Evolutionary conservation across 2,888 invertebrate genomes (phyloP).

Genomic region (Ellobium chinense): DNA sequence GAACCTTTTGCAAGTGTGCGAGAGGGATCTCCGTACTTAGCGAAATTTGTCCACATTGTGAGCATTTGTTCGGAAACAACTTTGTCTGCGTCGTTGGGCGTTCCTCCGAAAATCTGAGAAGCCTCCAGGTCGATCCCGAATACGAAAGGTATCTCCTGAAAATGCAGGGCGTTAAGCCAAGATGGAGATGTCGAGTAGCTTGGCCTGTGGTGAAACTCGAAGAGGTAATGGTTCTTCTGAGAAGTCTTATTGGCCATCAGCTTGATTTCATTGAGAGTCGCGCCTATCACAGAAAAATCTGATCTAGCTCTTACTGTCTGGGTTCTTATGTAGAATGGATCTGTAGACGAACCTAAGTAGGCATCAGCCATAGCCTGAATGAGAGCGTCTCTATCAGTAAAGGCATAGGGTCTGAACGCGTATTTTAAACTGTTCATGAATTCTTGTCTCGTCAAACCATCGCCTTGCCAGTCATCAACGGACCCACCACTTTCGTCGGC

Average conservation of each 20-base stretch:
- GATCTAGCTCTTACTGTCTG: not conserved
- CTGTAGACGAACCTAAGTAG: not conserved
- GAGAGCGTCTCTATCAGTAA: not conserved
- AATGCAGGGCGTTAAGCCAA: conserved; percentile 2
- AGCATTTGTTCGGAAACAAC: not conserved
- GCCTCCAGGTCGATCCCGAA: not conserved
- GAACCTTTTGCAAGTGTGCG: not conserved
- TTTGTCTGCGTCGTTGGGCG: not conserved
- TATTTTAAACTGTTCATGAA: not conserved
- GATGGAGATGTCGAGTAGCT: not conserved
- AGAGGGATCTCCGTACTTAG: conserved; percentile 14
- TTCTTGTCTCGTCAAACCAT: not conserved
- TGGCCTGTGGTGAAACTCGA: conserved; percentile 1
- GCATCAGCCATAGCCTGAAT: not conserved
- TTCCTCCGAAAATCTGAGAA: not conserved
- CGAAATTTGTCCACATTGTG: conserved; percentile 27
- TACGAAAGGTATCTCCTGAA: conserved; percentile 19
- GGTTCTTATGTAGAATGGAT: not conserved
- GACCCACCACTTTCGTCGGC: not conserved
- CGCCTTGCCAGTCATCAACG: not conserved
- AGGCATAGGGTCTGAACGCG: not conserved
- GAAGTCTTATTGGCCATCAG: not conserved
- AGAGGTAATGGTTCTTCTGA: not conserved
- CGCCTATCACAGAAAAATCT: not conserved
- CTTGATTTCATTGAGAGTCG: not conserved